Base-by-base conservation (phyloP, 2,888 invertebrate species). In the Anoplius nigerrimus region DNA sequence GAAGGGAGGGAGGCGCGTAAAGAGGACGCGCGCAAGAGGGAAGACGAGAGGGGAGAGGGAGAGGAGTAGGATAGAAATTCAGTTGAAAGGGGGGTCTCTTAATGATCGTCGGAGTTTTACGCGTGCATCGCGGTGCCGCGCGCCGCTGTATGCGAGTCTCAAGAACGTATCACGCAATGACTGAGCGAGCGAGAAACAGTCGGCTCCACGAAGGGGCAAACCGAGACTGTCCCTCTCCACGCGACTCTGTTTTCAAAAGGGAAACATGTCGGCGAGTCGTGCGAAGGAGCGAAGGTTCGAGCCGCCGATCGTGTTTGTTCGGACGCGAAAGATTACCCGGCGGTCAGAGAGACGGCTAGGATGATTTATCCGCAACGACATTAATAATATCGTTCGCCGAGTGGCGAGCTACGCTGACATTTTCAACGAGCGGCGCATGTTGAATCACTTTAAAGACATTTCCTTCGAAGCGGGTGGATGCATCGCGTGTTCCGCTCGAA, bases 31-130 rank as follows among this genome's bases (percentile, higher is more conserved):
- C 42, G 20, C 15, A 15, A 11, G 46, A 43, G 45, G 58, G 43
- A 8, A 56, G 43, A 56, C 11, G 57, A 48, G n/a, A 63, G 62
- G 42, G 62, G 42, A 57, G 53, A 46, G 16, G 24, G 34, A 59
- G 22, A 27, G 56, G 18, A 48, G 45, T 5, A 34, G 34, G 34
- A 34, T 20, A n/a, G 48, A 20, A 48, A 48, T 16, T 16, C 48
- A 20, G 20, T 48, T 20, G 20, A 20, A 54, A 24, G 34, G n/a
- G 71, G 53, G 59, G 51, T 48, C 55, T 61, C 72, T 74, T 78
- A 79, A 78, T 72, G 78, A 78, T 68, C 54, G 70, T 53, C 64
- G n/a, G 73, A 68, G 70, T 67, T 76, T 74, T 66, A 75, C 69
- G 79, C 72, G 71, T 79, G 79, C 69, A 74, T 61, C 48, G 42